Base-by-base conservation (phyloP, 2,797 vertebrate species). In the Sebastes vulpes region DNA sequence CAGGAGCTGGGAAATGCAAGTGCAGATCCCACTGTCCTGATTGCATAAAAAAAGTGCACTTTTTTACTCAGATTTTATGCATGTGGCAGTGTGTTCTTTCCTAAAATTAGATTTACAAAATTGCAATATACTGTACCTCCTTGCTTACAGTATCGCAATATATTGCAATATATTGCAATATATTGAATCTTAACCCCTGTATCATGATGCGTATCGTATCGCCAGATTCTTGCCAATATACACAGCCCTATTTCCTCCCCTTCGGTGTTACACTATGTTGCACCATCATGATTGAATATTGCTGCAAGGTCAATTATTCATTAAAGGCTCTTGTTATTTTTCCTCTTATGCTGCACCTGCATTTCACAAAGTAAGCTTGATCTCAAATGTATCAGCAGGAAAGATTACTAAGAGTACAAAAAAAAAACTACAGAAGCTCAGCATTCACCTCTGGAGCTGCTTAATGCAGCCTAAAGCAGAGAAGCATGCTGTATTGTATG, bases 281-380 rank as follows among this genome's bases (percentile, higher is more conserved):
- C 86, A 74, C 64, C 84, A 83, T 67, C 60, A 2, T 70, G 57
- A 70, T 65, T 73, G 53, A 76, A 82, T 59, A 79, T 60, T 81
- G 65, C 88, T 63, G 75, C 78, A 75, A 78, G 59, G 75, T 91
- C 77, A 79, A 77, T 88, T 74, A 90, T 83, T 84, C 64, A 87
- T 86, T 53, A 73, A 53, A 18, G 35, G 26, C 14, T 84, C 70
- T 80, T 72, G 46, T 83, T 72, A 31, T 72, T 72, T 72, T 74
- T 46, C 25, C 38, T 60, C 28, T 58, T 29, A 56, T 57, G 72
- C 54, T 66, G 53, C 57, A 69, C 38, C 35, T 67, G 48, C 50
- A 11, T 35, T 75, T 48, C 12, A 61, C 72, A 79, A 79, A 71
- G 69, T 81, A 3, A 57, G n/a, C n/a, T 46, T 59, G 28, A 78